Percentiles rank a stretch among this genome's conserved stretches.
Evolutionary conservation across 2,113 vertebrate genomes (phyloP).

Genomic region (Bufo gargarizans): DNA sequence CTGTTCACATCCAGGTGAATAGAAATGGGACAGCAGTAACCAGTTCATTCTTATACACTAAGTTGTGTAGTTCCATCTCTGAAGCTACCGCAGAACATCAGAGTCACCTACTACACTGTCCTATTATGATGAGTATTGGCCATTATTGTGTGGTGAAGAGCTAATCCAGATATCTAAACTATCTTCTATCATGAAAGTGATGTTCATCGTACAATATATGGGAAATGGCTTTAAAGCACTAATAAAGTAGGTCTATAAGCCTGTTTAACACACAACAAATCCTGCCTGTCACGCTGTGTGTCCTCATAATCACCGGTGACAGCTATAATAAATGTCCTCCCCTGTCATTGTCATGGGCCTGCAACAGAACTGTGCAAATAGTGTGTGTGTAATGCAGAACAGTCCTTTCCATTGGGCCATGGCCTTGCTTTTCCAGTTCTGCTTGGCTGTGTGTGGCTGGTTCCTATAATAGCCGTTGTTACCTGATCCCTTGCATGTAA

Average conservation of each 20-base stretch:
- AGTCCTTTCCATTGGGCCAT: constrained; percentile 36
- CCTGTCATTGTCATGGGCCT: constrained; percentile 36
- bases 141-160: not conserved
- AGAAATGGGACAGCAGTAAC: no score
- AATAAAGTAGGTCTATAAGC: constrained; percentile 15
- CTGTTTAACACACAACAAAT: constrained; percentile 25
- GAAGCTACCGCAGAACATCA: no score
- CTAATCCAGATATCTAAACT: not conserved
- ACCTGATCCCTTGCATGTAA: constrained; percentile 48
- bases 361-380: constrained; percentile 31
- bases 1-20: no score
- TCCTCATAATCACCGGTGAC: constrained; percentile 15
- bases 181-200: not conserved
- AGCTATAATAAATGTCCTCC: constrained; percentile 46
- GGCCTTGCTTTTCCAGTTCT: constrained; percentile 50
- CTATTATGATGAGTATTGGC: not conserved
- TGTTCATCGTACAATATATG: not conserved
- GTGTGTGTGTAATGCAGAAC: constrained; percentile 9
- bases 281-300: not conserved
- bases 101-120: not conserved
- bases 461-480: constrained; percentile 41
- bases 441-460: constrained; percentile 26
- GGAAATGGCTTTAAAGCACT: not conserved
- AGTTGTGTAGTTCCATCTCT: no score
- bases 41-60: no score